Evolutionary conservation across 2,113 vertebrate genomes (phyloP).

Genomic region (Collichthys lucidus): DNA sequence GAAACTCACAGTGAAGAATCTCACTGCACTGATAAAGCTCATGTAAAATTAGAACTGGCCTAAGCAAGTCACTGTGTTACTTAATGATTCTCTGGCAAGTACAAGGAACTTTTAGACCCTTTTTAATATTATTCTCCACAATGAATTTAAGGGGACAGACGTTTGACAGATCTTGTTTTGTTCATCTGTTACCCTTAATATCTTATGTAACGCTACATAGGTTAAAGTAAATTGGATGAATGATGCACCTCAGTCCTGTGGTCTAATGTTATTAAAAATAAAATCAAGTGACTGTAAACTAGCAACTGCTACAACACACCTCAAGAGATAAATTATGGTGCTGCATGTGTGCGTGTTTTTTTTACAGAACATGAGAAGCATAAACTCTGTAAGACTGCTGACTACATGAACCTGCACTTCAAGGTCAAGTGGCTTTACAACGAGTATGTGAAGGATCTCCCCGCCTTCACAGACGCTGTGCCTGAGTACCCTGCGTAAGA

Average conservation of each 20-base stretch:
- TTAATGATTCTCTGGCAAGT: not conserved
- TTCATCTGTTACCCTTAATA: not conserved
- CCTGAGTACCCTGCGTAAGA: slow-evolving; percentile 95
- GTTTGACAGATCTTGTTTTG: not conserved
- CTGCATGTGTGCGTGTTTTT: not conserved
- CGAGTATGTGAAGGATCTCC: slow-evolving; percentile 91
- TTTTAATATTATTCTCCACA: not conserved
- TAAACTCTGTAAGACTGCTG: slow-evolving; percentile 92
- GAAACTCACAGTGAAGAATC: not conserved
- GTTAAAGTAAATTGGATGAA: not conserved
- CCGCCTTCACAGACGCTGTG: slow-evolving; percentile 85
- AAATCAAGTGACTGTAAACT: not conserved
- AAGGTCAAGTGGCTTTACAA: slow-evolving; percentile 99
- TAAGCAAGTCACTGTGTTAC: not conserved
- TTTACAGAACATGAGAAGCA: slow-evolving; percentile 93
- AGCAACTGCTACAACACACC: not conserved
- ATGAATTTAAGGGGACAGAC: not conserved
- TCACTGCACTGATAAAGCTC: not conserved
- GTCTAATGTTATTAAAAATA: too few species aligned
- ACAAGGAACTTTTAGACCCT: not conserved
- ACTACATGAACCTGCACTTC: slow-evolving; percentile 99
- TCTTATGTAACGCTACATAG: not conserved
- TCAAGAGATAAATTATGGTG: not conserved
- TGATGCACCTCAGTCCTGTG: not conserved
- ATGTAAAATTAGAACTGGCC: not conserved